Evolutionary conservation across 2,888 invertebrate species (phyloP).

Genomic region (Tortrix viridana): DNA sequence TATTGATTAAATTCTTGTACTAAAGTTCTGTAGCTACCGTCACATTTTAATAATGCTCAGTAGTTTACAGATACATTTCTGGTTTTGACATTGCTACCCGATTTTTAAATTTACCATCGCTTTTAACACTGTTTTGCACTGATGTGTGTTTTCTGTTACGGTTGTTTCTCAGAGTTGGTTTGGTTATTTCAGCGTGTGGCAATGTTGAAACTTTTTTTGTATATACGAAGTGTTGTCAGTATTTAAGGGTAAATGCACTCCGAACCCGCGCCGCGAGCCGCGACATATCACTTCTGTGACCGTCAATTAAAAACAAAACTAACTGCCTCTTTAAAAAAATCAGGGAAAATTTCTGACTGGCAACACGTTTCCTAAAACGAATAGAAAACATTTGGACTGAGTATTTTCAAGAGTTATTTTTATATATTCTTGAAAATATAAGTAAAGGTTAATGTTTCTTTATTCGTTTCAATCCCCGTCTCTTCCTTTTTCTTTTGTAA

Average conservation of each 20-base stretch:
- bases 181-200: constrained; percentile 57
- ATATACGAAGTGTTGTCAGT: constrained; percentile 73
- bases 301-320: constrained; percentile 69
- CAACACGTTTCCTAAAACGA: constrained; percentile 55
- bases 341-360: constrained; percentile 50
- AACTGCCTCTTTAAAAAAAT: constrained; percentile 54
- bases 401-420: not conserved
- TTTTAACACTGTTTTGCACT: constrained; percentile 41
- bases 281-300: constrained; percentile 75
- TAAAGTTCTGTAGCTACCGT: constrained; percentile 67
- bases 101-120: constrained; percentile 44
- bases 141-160: constrained; percentile 52
- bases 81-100: constrained; percentile 81
- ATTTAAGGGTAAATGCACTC: constrained; percentile 34
- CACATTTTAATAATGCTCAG: constrained; percentile 73
- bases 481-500: constrained; percentile 60
- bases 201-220: constrained; percentile 76
- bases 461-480: constrained; percentile 18
- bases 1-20: constrained; percentile 54
- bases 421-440: not conserved
- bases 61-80: constrained; percentile 59
- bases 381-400: constrained; percentile 1
- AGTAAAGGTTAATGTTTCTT: not conserved
- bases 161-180: constrained; percentile 79
- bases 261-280: constrained; percentile 47